phyloP scores from a whole-genome alignment of 64 coral and sea anemone genomes.

The Trachythela sp. region DNA sequence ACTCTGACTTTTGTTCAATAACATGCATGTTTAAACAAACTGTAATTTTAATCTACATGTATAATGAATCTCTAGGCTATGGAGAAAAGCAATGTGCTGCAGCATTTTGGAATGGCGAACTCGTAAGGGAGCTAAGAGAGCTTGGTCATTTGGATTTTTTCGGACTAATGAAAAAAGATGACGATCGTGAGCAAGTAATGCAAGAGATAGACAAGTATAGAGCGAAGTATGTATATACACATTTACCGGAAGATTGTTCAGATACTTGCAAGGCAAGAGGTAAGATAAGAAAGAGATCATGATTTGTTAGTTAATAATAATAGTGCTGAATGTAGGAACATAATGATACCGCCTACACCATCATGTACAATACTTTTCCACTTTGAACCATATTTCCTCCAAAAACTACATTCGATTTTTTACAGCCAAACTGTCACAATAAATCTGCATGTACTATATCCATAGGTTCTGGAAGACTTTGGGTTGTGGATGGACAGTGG shows the following conservation, averaged over 20 bases:
- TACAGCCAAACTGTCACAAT: too few species aligned
- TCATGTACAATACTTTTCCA: background rate
- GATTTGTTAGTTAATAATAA: too few species aligned
- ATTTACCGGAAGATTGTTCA: constrained; percentile 9
- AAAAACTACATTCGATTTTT: too few species aligned
- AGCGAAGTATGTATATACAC: background rate
- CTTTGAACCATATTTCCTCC: too few species aligned
- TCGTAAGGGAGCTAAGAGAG: constrained; percentile 34
- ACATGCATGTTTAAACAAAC: too few species aligned
- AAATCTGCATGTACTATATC: too few species aligned
- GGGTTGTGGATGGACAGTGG: constrained; percentile 51
- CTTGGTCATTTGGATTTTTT: constrained; percentile 13
- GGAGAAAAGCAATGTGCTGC: background rate
- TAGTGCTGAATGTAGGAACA: too few species aligned
- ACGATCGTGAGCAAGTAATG: constrained; percentile 8
- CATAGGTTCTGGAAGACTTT: constrained; percentile 49
- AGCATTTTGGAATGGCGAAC: constrained; percentile 38
- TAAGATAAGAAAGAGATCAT: too few species aligned
- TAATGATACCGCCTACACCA: background rate
- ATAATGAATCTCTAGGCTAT: background rate
- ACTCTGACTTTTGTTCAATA: too few species aligned
- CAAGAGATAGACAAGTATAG: background rate
- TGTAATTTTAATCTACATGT: too few species aligned
- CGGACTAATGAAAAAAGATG: background rate
- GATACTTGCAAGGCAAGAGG: constrained; percentile 31